A percentile compares a stretch with the other conserved stretches of the same genome.
phyloP scores from a whole-genome alignment of 1,140 invertebrate species.

The Caenorhabditis tropicalis region DNA sequence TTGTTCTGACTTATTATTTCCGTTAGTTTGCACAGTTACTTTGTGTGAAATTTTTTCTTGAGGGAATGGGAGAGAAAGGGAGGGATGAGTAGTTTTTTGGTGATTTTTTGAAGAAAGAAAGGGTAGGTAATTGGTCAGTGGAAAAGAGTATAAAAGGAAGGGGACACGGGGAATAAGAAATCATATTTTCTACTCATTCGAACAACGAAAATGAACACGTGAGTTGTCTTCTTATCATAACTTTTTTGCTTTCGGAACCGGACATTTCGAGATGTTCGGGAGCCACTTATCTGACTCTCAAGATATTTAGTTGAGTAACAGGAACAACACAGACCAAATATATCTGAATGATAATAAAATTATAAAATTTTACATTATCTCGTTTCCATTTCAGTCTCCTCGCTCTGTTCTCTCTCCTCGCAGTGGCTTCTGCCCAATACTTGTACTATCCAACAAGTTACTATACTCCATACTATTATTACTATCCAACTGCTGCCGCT shows the following conservation, averaged over 20 bases:
- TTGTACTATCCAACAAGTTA: slow-evolving; percentile 28
- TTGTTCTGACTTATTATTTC: background rate
- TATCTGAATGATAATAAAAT: no score
- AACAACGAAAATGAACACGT: background rate
- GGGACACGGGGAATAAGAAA: no score
- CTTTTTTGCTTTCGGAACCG: no score
- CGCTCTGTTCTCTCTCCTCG: slow-evolving; percentile 12
- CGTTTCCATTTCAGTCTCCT: slow-evolving; percentile 41
- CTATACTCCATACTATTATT: slow-evolving; percentile 42
- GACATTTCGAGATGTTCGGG: no score
- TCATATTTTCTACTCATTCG: background rate
- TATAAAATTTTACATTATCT: no score
- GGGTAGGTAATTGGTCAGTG: background rate
- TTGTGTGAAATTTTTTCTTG: background rate
- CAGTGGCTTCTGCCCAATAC: slow-evolving; percentile 34
- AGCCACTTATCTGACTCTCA: background rate
- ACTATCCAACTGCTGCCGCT: slow-evolving; percentile 3
- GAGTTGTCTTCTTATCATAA: background rate
- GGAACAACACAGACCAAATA: no score
- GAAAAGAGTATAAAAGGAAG: background rate
- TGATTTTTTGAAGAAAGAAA: background rate
- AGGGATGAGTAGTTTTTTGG: background rate
- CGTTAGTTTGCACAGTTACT: background rate
- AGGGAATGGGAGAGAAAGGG: no score
- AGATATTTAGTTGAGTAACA: no score